A percentile compares a stretch with the other conserved stretches of the same genome.
Conservation (phyloP, 2,888 invertebrate species). For the Epiblema foenella region DNA sequence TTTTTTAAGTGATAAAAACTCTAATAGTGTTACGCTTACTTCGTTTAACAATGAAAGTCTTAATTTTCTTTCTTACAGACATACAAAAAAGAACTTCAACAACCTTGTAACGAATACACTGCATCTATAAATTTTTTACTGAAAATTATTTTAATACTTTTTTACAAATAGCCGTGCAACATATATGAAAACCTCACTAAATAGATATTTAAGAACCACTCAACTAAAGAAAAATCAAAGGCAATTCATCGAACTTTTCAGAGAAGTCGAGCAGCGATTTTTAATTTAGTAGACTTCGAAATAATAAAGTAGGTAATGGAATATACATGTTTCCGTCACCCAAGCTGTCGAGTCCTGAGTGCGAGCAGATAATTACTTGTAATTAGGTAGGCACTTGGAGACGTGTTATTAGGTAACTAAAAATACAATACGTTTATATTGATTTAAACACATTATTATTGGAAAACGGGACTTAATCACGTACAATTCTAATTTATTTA, state of each 20-base stretch:
- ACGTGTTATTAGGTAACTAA: neutral
- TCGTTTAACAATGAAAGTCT: neutral
- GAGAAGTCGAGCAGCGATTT: conserved; percentile 40
- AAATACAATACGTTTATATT: neutral
- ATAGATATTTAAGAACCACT: neutral
- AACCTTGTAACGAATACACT: neutral
- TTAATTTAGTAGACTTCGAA: conserved; percentile 56
- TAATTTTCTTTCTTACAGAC: neutral
- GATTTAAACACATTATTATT: too few species aligned
- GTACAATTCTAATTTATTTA: too few species aligned
- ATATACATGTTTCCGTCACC: conserved; percentile 64
- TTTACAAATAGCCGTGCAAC: neutral
- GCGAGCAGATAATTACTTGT: neutral
- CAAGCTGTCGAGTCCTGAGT: conserved; percentile 54
- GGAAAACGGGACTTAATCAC: too few species aligned
- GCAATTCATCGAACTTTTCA: conserved; percentile 31
- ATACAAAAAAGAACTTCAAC: too few species aligned
- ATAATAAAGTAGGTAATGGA: conserved; percentile 62
- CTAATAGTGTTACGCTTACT: neutral
- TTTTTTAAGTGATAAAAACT: too few species aligned
- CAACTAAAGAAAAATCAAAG: conserved; percentile 30
- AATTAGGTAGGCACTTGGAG: neutral
- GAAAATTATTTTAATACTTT: neutral
- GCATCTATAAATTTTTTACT: neutral
- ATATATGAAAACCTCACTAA: neutral